Percentiles rank a stretch among this genome's conserved stretches.
phyloP scores from a whole-genome alignment of 2,113 vertebrate genomes.

The Cichladusa arquata region DNA sequence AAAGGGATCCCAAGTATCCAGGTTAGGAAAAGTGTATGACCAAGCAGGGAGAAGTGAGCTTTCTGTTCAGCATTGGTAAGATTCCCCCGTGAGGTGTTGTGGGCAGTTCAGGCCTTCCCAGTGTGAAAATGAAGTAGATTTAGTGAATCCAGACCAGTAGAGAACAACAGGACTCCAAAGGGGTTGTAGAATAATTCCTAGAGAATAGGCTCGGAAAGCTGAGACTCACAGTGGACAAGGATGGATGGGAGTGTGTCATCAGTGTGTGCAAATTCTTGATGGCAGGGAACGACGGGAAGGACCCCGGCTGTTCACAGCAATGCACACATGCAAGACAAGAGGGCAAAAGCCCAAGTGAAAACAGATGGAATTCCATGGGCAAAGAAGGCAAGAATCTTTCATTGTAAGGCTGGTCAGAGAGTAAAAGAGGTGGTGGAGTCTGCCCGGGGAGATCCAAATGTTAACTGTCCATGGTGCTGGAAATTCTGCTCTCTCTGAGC shows the following conservation, averaged over 20 bases:
- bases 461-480: neutral
- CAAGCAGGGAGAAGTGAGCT: too few species aligned
- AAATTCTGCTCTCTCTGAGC: neutral
- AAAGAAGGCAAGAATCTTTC: neutral
- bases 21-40: neutral
- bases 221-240: neutral
- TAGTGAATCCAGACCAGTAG: neutral
- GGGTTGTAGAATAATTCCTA: neutral
- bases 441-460: rapidly evolving
- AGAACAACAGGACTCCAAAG: too few species aligned
- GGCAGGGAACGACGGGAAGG: neutral
- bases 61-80: neutral
- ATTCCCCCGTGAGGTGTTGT: neutral
- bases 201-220: too few species aligned
- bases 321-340: rapidly evolving
- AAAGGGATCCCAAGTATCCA: neutral
- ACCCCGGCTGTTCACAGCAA: rapidly evolving
- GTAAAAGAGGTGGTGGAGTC: neutral
- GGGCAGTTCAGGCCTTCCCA: neutral
- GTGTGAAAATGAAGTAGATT: neutral
- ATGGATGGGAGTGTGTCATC: rapidly evolving
- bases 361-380: neutral
- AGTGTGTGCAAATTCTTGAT: neutral
- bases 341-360: too few species aligned
- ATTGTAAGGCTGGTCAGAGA: neutral